phyloP scores from a whole-genome alignment of 2,888 invertebrate genomes.

The Lordiphosa fenestrarum region DNA sequence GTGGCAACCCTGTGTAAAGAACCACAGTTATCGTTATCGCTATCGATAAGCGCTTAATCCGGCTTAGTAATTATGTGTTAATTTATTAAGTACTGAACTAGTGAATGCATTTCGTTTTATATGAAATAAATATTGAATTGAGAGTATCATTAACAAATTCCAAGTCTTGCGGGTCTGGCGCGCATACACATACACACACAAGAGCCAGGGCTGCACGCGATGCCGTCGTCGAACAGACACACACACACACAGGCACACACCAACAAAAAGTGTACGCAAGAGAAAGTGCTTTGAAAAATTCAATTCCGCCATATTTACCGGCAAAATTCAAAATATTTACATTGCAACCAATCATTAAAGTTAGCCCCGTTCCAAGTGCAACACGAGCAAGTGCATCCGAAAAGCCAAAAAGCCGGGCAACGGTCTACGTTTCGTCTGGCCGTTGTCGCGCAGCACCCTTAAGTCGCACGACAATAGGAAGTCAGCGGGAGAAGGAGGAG shows the following conservation, averaged over 20 bases:
- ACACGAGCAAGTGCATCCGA: not conserved
- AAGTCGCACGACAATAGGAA: constrained; percentile 47
- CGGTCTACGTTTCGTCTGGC: constrained; percentile 51
- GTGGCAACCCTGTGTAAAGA: too few species aligned
- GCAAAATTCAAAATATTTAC: constrained; percentile 79
- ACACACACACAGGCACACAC: constrained; percentile 52
- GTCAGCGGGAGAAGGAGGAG: constrained; percentile 29
- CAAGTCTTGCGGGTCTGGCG: not conserved
- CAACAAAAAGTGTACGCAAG: constrained; percentile 56
- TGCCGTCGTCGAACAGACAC: constrained; percentile 41
- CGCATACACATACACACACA: constrained; percentile 54
- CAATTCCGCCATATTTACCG: constrained; percentile 79
- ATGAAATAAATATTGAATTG: not conserved
- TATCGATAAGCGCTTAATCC: too few species aligned
- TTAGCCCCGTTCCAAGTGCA: constrained; percentile 16
- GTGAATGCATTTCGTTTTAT: too few species aligned
- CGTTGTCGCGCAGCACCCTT: constrained; percentile 51
- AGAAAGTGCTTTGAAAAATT: constrained; percentile 77
- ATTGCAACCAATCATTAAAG: constrained; percentile 48
- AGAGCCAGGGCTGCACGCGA: constrained; percentile 48
- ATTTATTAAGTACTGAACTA: not conserved
- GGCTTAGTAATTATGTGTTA: too few species aligned
- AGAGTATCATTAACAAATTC: too few species aligned
- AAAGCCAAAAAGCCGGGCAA: constrained; percentile 41
- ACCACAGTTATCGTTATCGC: too few species aligned